Evolutionary conservation across 2,113 vertebrate genomes (phyloP).

Genomic region (Ardeotis arabs): DNA sequence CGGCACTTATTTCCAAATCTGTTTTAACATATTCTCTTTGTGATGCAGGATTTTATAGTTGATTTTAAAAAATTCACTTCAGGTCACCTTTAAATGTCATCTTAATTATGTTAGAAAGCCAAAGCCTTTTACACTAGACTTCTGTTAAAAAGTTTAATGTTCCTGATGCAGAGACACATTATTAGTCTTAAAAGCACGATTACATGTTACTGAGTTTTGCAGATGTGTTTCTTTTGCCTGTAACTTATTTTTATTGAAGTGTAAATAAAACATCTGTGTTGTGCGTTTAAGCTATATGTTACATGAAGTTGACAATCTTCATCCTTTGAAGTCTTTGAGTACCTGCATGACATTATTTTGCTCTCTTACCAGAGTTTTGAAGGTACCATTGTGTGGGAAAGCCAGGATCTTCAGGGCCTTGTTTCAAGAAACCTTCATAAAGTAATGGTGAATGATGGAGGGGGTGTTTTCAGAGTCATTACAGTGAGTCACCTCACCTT

Average conservation of each 20-base stretch:
- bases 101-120: neutral
- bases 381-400: conserved; percentile 96
- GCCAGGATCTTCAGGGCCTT: conserved; percentile 83
- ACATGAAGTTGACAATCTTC: neutral
- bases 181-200: neutral
- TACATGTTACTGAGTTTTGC: neutral
- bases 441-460: conserved; percentile 86
- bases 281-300: neutral
- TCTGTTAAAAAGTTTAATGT: neutral
- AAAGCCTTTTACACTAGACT: neutral
- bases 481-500: conserved; percentile 74
- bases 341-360: neutral
- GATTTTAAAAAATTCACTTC: neutral
- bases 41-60: neutral
- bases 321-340: neutral
- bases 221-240: neutral
- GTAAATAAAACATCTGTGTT: neutral
- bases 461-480: conserved; percentile 89
- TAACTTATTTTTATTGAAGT: neutral
- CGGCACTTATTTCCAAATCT: neutral
- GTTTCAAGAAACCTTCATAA: conserved; percentile 83
- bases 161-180: neutral
- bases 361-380: conserved; percentile 88
- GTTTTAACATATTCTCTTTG: neutral
- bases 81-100: neutral